These are phyloP conservation scores for Harpalus rubripes DNA, from an alignment of 2,888 invertebrate genomes.

Conservation along the genomic window DNA sequence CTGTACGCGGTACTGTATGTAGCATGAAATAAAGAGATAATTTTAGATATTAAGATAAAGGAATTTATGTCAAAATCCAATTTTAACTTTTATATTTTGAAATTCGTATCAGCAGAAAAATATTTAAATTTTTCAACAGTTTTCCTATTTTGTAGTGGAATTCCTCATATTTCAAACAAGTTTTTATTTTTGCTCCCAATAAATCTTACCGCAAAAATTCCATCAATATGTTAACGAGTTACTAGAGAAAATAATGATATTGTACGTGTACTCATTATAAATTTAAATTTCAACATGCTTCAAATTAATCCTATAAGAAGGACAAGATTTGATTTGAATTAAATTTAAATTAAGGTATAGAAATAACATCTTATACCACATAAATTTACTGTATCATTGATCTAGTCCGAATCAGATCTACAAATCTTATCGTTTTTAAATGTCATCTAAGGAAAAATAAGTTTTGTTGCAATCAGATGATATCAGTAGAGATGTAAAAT, in stretches of 20 bases:
- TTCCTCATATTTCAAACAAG: not conserved
- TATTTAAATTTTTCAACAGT: not conserved
- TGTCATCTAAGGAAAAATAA: conserved; percentile 6
- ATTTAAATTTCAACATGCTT: conserved; percentile 25
- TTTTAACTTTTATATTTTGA: no score
- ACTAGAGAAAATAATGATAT: conserved; percentile 8
- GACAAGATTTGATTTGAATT: conserved; percentile 4
- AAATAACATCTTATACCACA: conserved; percentile 4
- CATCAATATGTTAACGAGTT: conserved; percentile 4
- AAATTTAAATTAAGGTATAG: conserved; percentile 9
- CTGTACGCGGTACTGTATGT: no score
- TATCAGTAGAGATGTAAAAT: not conserved
- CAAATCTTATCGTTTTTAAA: not conserved
- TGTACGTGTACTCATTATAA: conserved; percentile 4
- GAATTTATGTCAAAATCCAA: no score
- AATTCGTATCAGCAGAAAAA: not conserved
- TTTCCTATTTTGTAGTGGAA: not conserved
- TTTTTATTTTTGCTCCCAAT: not conserved
- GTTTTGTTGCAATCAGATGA: conserved; percentile 10
- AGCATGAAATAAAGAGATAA: no score
- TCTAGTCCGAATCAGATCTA: not conserved
- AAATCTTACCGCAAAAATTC: conserved; percentile 7
- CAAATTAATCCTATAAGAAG: conserved; percentile 20
- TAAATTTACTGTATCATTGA: not conserved
- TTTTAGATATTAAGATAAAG: no score